A percentile compares a stretch with the other conserved stretches of the same genome.
These are phyloP conservation scores for Aelia acuminata DNA, from an alignment of 2,888 invertebrate species.

Conservation along the genomic window DNA sequence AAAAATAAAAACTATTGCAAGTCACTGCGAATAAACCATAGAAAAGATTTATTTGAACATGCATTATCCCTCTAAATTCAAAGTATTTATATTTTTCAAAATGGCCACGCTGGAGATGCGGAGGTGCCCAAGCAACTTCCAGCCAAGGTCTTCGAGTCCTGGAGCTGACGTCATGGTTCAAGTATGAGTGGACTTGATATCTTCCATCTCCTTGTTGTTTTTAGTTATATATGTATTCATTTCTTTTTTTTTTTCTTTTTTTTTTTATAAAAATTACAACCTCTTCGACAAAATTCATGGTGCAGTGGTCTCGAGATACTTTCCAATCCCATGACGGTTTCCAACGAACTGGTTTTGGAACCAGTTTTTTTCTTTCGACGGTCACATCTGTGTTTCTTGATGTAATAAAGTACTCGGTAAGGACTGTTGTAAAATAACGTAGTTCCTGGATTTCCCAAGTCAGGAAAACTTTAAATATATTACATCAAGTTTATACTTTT, in stretches of 20 bases:
- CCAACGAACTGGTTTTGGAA: neutral
- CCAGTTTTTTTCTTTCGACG: constrained; percentile 19
- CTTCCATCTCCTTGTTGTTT: neutral
- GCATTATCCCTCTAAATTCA: too few relatives aligned
- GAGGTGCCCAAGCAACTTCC: neutral
- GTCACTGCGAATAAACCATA: too few relatives aligned
- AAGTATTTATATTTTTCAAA: neutral
- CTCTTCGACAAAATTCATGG: neutral
- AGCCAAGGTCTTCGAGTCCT: constrained; percentile 11
- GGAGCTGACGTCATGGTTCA: neutral
- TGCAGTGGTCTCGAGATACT: neutral
- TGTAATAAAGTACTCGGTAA: neutral
- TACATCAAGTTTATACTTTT: too few relatives aligned
- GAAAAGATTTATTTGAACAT: too few relatives aligned
- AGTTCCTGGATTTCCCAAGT: neutral
- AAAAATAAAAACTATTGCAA: too few relatives aligned
- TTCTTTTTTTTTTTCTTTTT: neutral
- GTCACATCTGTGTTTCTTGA: neutral
- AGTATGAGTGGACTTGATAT: constrained; percentile 1
- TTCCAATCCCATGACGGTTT: neutral
- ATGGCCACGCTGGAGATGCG: neutral
- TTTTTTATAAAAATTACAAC: neutral
- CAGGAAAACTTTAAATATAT: neutral
- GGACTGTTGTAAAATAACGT: neutral
- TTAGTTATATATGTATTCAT: too few relatives aligned